Percentiles rank a stretch among this genome's conserved stretches.
Evolutionary conservation across 2,888 invertebrate species (phyloP).

Genomic region (Amitus sp.): DNA sequence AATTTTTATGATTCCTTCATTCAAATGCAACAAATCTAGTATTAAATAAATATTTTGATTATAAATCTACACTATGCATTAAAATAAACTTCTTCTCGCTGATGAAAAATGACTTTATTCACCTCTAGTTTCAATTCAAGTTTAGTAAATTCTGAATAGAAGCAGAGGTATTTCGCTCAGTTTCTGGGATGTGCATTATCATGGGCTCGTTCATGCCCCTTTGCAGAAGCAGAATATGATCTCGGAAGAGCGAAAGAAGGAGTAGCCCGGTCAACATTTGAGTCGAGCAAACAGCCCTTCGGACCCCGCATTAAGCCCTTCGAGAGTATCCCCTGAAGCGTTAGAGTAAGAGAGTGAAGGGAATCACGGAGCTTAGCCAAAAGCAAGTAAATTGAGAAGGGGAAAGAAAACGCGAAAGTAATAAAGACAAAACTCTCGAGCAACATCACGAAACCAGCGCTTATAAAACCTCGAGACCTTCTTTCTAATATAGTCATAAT

Average conservation of each 20-base stretch:
- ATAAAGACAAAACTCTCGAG: conserved; percentile 19
- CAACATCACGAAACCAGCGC: conserved; percentile 10
- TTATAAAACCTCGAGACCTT: conserved; percentile 1
- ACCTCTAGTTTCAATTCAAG: too few species aligned
- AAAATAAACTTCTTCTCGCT: too few species aligned
- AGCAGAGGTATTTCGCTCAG: too few species aligned
- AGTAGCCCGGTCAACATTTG: conserved; percentile 60
- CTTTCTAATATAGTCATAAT: too few species aligned
- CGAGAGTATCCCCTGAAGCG: conserved; percentile 38
- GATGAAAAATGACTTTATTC: too few species aligned
- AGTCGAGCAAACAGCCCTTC: conserved; percentile 52
- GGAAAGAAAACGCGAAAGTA: conserved; percentile 30
- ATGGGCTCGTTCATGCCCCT: conserved; percentile 25
- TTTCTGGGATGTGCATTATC: too few species aligned
- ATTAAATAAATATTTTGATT: too few species aligned
- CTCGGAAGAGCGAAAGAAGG: conserved; percentile 43
- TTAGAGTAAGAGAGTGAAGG: conserved; percentile 39
- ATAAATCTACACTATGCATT: too few species aligned
- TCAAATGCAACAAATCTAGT: too few species aligned
- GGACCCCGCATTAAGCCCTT: conserved; percentile 43
- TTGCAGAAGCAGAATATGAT: conserved; percentile 53
- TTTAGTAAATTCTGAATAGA: too few species aligned
- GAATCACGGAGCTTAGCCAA: conserved; percentile 34
- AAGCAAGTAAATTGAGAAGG: conserved; percentile 50
- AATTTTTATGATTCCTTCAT: too few species aligned